Evolutionary conservation across 2,797 vertebrate species (phyloP).

Genomic region (Alca torda): DNA sequence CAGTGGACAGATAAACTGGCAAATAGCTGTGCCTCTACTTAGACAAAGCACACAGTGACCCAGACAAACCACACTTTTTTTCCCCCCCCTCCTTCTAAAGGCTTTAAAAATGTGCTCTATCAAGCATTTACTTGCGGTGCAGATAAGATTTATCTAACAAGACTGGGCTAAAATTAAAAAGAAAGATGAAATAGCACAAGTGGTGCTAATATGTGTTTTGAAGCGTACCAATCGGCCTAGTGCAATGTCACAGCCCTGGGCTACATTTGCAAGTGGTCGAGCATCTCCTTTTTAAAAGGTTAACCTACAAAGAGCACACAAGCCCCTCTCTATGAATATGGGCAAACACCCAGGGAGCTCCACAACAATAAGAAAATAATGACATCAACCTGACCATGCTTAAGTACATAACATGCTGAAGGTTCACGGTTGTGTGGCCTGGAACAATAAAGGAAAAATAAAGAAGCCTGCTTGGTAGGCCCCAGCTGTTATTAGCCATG

Average conservation of each 20-base stretch:
- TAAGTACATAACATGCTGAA: slow-evolving; percentile 91
- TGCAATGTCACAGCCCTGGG: slow-evolving; percentile 79
- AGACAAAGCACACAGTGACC: slow-evolving; percentile 76
- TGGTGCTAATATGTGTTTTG: slow-evolving; percentile 80
- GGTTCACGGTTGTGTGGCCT: slow-evolving; percentile 89
- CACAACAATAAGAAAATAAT: slow-evolving; percentile 91
- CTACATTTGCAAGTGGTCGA: slow-evolving; percentile 86
- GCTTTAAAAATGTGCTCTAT: slow-evolving; percentile 65
- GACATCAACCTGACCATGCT: slow-evolving; percentile 90
- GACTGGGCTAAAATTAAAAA: slow-evolving; percentile 76
- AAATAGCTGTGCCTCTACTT: slow-evolving; percentile 47
- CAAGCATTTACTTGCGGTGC: slow-evolving; percentile 65
- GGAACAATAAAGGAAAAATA: slow-evolving; percentile 86
- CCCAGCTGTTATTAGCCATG: slow-evolving; percentile 88
- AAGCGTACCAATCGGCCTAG: slow-evolving; percentile 77
- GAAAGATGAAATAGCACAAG: slow-evolving; percentile 73
- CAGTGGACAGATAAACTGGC: slow-evolving; percentile 51
- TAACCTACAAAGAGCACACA: slow-evolving; percentile 87
- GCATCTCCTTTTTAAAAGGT: slow-evolving; percentile 86
- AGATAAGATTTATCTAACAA: slow-evolving; percentile 75
- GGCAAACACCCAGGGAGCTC: slow-evolving; percentile 88
- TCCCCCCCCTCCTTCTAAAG: slow-evolving; percentile 1
- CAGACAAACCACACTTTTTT: slow-evolving; percentile 26
- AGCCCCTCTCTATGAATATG: slow-evolving; percentile 81
- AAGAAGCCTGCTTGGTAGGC: slow-evolving; percentile 79